Conservation (phyloP, 2,113 vertebrate species). For the Delphinapterus leucas region DNA sequence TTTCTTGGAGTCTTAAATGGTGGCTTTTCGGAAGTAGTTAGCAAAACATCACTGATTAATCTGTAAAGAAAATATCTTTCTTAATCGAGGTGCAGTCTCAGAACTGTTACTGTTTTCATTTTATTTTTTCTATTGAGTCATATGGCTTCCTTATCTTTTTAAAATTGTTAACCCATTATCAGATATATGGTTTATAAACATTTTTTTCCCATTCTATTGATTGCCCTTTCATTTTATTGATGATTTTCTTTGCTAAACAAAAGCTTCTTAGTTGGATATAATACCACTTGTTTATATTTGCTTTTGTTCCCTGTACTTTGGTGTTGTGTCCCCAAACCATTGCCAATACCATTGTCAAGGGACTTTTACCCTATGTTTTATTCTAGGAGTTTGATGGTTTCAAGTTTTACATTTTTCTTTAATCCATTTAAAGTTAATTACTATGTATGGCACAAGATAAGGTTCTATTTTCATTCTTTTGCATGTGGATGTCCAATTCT, state of each 20-base stretch:
- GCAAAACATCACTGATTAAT: slow-evolving; percentile 91
- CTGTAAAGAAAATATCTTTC: slow-evolving; percentile 78
- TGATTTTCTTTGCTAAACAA: neutral
- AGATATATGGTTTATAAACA: neutral
- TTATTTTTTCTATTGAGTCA: neutral
- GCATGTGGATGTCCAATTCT: neutral
- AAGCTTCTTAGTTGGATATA: neutral
- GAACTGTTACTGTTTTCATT: neutral
- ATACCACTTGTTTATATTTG: neutral
- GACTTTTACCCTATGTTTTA: neutral
- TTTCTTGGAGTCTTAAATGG: slow-evolving; percentile 87
- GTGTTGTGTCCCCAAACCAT: neutral
- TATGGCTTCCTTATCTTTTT: neutral
- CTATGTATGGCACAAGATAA: neutral
- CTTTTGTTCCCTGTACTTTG: neutral
- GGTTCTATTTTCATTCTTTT: neutral
- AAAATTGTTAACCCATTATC: neutral
- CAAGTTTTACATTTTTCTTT: neutral
- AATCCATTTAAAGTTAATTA: neutral
- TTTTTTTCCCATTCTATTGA: neutral
- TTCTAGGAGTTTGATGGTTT: neutral
- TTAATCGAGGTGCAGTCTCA: neutral
- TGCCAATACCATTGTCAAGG: neutral
- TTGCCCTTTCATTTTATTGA: neutral
- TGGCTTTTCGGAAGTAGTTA: slow-evolving; percentile 92